Percentiles rank a stretch among this genome's conserved stretches.
Conservation (phyloP, 1,140 invertebrate species). For the Diploscapter pachys region DNA sequence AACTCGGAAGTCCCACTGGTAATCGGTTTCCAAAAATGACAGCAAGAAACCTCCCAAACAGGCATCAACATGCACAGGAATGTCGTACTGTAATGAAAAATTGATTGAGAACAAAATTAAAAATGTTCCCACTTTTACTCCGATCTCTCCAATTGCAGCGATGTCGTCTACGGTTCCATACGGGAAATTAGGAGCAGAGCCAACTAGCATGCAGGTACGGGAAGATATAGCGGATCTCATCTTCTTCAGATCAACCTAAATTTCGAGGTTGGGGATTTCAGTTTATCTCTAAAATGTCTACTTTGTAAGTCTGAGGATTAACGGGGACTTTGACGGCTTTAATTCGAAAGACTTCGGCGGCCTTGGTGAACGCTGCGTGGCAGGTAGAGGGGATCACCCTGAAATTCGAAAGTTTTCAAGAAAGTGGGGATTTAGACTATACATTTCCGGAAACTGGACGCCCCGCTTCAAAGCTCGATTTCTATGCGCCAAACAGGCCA, state of each 20-base stretch:
- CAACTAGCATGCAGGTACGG: conserved; percentile 68
- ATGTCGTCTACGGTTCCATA: conserved; percentile 97
- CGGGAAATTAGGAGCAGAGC: conserved; percentile 89
- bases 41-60: conserved; percentile 89
- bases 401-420: neutral
- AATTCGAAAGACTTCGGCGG: conserved; percentile 80
- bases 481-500: conserved; percentile 92
- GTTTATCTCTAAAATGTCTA: conserved; percentile 76
- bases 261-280: conserved; percentile 61
- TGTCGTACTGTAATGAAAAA: conserved; percentile 68
- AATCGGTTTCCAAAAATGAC: conserved; percentile 81
- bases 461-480: conserved; percentile 79
- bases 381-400: conserved; percentile 77
- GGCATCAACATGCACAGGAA: conserved; percentile 95
- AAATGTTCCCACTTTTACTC: conserved; percentile 58
- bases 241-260: too few relatives aligned
- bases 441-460: conserved; percentile 81
- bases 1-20: conserved; percentile 87
- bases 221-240: too few relatives aligned
- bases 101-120: neutral
- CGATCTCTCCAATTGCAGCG: conserved; percentile 75
- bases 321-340: conserved; percentile 75
- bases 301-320: conserved; percentile 67
- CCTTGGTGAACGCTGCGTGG: conserved; percentile 96
- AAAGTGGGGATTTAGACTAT: neutral